Base-by-base conservation (phyloP, 2,888 invertebrate species). In the Barypeithes pellucidus region DNA sequence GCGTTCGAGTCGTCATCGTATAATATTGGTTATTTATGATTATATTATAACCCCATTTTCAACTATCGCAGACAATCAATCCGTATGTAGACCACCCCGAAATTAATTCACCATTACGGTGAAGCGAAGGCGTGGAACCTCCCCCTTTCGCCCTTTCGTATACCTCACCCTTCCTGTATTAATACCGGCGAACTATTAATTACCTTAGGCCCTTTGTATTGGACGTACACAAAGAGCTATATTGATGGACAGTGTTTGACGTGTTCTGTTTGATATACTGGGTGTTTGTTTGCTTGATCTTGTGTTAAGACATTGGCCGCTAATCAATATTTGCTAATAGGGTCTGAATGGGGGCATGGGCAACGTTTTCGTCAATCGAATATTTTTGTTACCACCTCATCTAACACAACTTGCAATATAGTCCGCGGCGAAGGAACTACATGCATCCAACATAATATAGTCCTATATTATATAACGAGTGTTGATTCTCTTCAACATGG, bases 141-240 rank as follows among this genome's bases (percentile, higher is more conserved):
- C 52, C 39, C 63, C 50, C 63, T 50, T 52, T 65, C 20, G 4
- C 68, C 62, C 29, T 41, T 45, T 39, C 24, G 54, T 63, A 52
- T 61, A 61, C 57, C 52, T 57, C 54, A 60, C 70, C 68, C 70
- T 63, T 70, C 63, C 63, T 63, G 39, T 70, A 57, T 57, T 70
- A 65, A 69, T 61, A 57, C 62, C 18, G 43, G 63, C 57, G 45
- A 70, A 54, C 70, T 45, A 70, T 70, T 61, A 70, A 70, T 70
- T 70, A 63, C 61, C 63, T 41, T 20, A 20, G 63, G 57, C 63
- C 57, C 70, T 70, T 70, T 70, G 63, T 67, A 50, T 69, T 69
- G 61, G 45, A 61, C 29, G 43, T 45, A 24, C 22, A 50, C 61
- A 63, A 20, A 63, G 29, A 18, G 54, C 63, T 39, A 24, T 47